These are phyloP conservation scores for Agapornis canus DNA, from an alignment of 2,797 vertebrate species.

Conservation along the genomic window DNA sequence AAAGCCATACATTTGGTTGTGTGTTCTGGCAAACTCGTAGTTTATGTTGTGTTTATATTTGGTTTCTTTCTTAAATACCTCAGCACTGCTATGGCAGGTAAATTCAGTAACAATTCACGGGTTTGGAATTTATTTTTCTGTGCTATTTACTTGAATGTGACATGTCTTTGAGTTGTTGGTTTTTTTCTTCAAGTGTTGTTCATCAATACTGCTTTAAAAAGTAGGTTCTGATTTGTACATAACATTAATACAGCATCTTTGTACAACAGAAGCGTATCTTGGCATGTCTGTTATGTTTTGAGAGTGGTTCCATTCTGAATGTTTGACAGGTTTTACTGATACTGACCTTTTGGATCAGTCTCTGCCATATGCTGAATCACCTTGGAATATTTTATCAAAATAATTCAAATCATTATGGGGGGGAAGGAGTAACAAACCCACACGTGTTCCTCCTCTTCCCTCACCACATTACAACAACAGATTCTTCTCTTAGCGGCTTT, in stretches of 20 bases:
- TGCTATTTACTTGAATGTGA: background rate
- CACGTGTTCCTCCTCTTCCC: rapidly evolving
- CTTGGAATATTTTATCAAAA: background rate
- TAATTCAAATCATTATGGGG: background rate
- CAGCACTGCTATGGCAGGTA: background rate
- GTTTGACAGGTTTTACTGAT: background rate
- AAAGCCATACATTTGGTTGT: background rate
- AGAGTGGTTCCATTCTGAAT: background rate
- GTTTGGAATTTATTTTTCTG: background rate
- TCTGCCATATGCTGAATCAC: background rate
- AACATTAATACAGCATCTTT: background rate
- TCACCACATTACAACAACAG: background rate
- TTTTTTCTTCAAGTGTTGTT: background rate
- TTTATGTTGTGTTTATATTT: background rate
- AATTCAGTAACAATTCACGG: background rate
- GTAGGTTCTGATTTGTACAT: background rate
- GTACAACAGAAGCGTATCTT: background rate
- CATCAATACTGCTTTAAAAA: background rate
- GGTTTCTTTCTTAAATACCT: background rate
- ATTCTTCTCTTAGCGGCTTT: background rate
- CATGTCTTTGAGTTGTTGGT: background rate
- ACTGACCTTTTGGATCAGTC: background rate
- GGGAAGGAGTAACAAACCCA: too few relatives aligned
- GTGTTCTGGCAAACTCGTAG: background rate
- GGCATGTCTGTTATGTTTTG: background rate